Conservation (phyloP, 2,113 vertebrate species). For the Cololabis saira region DNA sequence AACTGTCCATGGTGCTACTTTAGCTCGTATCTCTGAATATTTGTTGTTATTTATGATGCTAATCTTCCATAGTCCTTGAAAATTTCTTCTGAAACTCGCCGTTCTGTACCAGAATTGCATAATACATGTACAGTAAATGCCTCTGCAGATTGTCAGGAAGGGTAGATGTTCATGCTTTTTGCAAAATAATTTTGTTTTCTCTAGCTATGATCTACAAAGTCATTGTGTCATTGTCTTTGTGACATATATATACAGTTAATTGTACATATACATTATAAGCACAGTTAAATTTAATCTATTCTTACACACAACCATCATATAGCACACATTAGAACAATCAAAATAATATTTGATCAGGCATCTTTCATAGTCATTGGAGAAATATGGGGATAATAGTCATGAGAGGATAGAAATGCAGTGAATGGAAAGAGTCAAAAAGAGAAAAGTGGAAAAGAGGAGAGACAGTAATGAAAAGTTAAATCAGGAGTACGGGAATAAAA, state of each 20-base stretch:
- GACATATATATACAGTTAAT: neutral
- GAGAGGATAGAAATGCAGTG: slow-evolving; percentile 5
- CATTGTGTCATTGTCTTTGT: too few species aligned
- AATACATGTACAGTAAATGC: neutral
- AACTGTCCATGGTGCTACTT: slow-evolving; percentile 36
- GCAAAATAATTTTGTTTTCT: neutral
- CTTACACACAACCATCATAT: neutral
- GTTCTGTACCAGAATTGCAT: neutral
- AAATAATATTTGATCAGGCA: neutral
- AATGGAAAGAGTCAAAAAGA: slow-evolving; percentile 14
- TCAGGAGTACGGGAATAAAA: slow-evolving; percentile 47
- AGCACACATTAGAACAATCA: neutral
- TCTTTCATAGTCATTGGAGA: slow-evolving; percentile 18
- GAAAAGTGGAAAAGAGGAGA: slow-evolving; percentile 9
- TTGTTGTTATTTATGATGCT: slow-evolving; percentile 30
- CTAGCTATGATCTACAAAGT: too few species aligned
- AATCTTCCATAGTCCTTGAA: neutral
- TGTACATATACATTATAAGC: neutral
- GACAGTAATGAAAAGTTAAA: slow-evolving; percentile 31
- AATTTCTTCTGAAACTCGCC: neutral
- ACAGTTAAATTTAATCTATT: neutral
- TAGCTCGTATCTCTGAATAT: neutral
- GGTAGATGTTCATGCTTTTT: slow-evolving; percentile 7
- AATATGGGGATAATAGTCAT: slow-evolving; percentile 19
- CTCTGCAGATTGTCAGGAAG: slow-evolving; percentile 3